Percentiles rank a stretch among this genome's conserved stretches.
Evolutionary conservation across 2,888 invertebrate species (phyloP).

Genomic region (Diarsia mendica): DNA sequence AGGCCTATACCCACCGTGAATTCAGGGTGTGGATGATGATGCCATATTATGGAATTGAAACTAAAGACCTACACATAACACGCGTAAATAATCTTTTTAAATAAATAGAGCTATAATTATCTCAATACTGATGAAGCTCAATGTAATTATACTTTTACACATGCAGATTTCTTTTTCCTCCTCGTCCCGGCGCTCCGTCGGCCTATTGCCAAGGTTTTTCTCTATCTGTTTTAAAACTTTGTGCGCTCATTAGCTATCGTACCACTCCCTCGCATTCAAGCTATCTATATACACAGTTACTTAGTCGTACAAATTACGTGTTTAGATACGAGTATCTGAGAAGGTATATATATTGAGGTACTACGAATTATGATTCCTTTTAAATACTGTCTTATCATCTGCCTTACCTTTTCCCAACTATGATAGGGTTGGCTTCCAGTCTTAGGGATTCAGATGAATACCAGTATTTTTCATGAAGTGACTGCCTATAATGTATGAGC

Average conservation of each 20-base stretch:
- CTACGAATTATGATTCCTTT: neutral
- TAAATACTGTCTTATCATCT: neutral
- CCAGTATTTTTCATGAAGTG: no score
- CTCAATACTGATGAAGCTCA: neutral
- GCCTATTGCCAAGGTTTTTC: conserved; percentile 20
- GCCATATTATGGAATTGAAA: neutral
- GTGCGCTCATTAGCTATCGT: conserved; percentile 25
- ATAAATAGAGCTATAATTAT: neutral
- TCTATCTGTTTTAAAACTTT: conserved; percentile 14
- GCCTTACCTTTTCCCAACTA: no score
- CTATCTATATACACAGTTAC: neutral
- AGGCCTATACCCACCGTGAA: no score
- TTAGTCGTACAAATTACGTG: neutral
- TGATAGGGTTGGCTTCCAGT: no score
- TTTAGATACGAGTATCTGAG: neutral
- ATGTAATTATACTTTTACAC: neutral
- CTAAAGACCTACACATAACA: neutral
- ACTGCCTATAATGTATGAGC: no score
- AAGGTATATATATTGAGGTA: neutral
- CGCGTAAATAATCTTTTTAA: neutral
- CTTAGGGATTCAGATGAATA: no score
- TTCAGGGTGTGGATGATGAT: no score
- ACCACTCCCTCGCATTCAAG: neutral
- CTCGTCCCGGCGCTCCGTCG: neutral
- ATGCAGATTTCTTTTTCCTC: neutral